These are phyloP conservation scores for Alouatta palliata DNA, from an alignment of 2,113 vertebrate genomes.

Conservation along the genomic window DNA sequence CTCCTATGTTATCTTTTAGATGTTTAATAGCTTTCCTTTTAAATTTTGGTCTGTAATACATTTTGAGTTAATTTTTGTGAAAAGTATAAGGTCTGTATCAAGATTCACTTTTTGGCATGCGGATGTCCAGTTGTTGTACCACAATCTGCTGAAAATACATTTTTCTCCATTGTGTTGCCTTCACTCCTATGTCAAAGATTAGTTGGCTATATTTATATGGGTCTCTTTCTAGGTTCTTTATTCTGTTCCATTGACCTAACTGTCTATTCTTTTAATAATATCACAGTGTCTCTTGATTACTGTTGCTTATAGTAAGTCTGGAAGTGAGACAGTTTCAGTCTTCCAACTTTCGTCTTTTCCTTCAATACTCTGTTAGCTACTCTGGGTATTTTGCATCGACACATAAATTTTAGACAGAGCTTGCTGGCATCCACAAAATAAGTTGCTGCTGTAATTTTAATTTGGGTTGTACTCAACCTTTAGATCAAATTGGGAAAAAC, in stretches of 20 bases:
- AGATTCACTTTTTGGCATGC: neutral
- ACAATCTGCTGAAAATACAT: neutral
- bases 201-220: neutral
- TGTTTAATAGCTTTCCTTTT: neutral
- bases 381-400: neutral
- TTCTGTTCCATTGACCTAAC: neutral
- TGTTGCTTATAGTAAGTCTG: neutral
- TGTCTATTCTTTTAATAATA: neutral
- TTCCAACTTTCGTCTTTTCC: neutral
- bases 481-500: neutral
- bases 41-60: neutral
- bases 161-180: neutral
- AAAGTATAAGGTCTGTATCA: neutral
- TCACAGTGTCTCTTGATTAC: neutral
- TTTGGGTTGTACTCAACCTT: neutral
- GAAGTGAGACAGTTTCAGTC: neutral
- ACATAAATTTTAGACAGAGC: neutral
- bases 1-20: no score
- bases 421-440: neutral
- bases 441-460: neutral
- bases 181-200: neutral
- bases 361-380: neutral
- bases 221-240: neutral
- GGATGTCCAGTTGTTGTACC: neutral
- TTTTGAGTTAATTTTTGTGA: neutral